Evolutionary conservation across 2,113 vertebrate genomes (phyloP).

Genomic region (Marcusenius ussheri): DNA sequence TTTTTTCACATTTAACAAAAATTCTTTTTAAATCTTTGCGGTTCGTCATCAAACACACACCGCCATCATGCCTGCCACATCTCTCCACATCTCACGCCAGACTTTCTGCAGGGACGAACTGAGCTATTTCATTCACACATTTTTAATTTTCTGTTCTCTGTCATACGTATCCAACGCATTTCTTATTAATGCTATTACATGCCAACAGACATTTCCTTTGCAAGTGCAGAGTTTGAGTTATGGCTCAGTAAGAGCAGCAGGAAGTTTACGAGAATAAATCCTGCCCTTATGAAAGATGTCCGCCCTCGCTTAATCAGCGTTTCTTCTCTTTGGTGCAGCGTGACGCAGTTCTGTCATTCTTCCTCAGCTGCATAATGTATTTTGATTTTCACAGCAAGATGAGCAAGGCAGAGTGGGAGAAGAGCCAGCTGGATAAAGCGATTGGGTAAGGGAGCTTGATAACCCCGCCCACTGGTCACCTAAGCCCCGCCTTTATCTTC

Average conservation of each 20-base stretch:
- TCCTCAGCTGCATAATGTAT: background rate
- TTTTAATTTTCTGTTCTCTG: background rate
- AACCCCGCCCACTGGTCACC: background rate
- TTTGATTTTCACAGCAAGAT: constrained; percentile 65
- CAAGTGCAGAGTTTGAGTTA: background rate
- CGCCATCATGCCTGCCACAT: constrained; percentile 53
- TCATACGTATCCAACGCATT: background rate
- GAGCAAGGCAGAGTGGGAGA: constrained; percentile 86
- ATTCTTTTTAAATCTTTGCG: background rate
- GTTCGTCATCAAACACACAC: constrained; percentile 36
- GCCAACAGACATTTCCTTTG: background rate
- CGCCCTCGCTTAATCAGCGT: background rate
- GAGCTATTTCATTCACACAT: constrained; percentile 59
- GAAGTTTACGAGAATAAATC: background rate
- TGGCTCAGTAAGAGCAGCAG: background rate
- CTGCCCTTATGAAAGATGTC: background rate
- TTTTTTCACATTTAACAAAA: background rate
- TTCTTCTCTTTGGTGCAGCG: background rate
- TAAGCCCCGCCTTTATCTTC: background rate
- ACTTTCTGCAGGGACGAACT: constrained; percentile 73
- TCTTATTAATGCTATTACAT: background rate
- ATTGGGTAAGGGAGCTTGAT: constrained; percentile 74
- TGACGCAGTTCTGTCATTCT: background rate
- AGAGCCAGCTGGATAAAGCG: constrained; percentile 88
- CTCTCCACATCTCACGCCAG: constrained; percentile 59